A percentile compares a stretch with the other conserved stretches of the same genome.
phyloP scores from a whole-genome alignment of 2,113 vertebrate species.

The Cynoglossus semilaevis region DNA sequence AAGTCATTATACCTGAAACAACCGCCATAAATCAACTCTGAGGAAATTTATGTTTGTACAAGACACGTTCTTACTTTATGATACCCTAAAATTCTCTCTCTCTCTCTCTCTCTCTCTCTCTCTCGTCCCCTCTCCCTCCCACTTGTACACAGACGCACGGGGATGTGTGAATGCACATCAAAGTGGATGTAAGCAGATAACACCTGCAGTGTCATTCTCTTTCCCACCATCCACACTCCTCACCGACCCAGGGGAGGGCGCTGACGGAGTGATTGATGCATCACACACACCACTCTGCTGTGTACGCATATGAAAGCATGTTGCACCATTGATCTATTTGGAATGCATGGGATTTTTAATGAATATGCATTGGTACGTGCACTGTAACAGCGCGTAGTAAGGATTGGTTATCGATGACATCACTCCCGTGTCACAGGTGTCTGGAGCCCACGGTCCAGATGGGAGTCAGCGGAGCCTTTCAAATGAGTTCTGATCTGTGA shows the following conservation, averaged over 20 bases:
- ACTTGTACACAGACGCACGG: background rate
- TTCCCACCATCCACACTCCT: conserved; percentile 18
- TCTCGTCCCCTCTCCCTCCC: background rate
- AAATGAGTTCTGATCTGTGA: conserved; percentile 54
- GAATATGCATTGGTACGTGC: conserved; percentile 43
- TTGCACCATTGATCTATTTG: conserved; percentile 49
- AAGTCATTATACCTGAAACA: background rate
- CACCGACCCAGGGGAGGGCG: conserved; percentile 34
- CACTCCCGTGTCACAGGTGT: conserved; percentile 45
- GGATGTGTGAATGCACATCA: conserved; percentile 19
- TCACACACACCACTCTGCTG: conserved; percentile 15
- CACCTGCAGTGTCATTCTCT: conserved; percentile 48
- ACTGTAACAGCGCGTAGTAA: background rate
- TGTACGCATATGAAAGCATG: conserved; percentile 51
- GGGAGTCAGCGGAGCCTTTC: conserved; percentile 32
- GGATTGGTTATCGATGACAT: conserved; percentile 43
- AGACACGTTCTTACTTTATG: background rate
- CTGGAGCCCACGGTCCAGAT: conserved; percentile 32
- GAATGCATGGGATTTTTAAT: conserved; percentile 44
- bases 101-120: background rate
- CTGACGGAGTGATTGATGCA: conserved; percentile 48
- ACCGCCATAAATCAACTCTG: background rate
- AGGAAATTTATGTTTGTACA: background rate
- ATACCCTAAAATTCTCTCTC: background rate
- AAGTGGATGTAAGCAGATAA: conserved; percentile 41